These are phyloP conservation scores for Halictus quadricinctus DNA, from an alignment of 2,888 invertebrate species.

Conservation along the genomic window DNA sequence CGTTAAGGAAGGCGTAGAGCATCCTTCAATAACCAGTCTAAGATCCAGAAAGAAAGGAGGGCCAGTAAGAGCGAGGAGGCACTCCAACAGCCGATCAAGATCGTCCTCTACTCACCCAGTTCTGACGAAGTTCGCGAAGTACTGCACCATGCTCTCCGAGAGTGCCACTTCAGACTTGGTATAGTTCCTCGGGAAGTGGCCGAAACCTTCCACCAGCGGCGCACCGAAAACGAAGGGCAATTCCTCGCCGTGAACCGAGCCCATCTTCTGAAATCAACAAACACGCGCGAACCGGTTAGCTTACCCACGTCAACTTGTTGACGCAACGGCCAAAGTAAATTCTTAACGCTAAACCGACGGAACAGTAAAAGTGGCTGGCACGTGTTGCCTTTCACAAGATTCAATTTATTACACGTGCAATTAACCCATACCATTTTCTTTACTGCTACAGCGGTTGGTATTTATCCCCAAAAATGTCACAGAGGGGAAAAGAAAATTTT, in stretches of 20 bases:
- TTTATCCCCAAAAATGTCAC: too few species aligned
- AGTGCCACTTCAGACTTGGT: conserved; percentile 93
- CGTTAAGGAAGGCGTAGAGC: not conserved
- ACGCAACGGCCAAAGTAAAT: not conserved
- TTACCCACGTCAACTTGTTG: not conserved
- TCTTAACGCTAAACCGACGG: too few species aligned
- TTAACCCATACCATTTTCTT: too few species aligned
- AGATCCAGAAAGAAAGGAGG: not conserved
- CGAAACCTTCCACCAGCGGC: conserved; percentile 91
- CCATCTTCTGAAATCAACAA: conserved; percentile 88
- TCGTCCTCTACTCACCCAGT: conserved; percentile 89
- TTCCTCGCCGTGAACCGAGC: conserved; percentile 96
- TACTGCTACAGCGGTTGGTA: too few species aligned
- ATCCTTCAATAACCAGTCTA: not conserved
- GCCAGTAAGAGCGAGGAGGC: not conserved
- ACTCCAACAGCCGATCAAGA: conserved; percentile 20
- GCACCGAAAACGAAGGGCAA: conserved; percentile 96
- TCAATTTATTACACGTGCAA: too few species aligned
- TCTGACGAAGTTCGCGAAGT: conserved; percentile 93
- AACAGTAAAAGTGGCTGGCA: not conserved
- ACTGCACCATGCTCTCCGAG: conserved; percentile 94
- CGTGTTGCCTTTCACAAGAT: not conserved
- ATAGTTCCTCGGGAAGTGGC: conserved; percentile 95
- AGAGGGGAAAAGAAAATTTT: too few species aligned
- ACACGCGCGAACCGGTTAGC: not conserved